A percentile compares a stretch with the other conserved stretches of the same genome.
phyloP scores from a whole-genome alignment of 35 echinoderm and acorn worm genomes.

The Acanthaster planci region DNA sequence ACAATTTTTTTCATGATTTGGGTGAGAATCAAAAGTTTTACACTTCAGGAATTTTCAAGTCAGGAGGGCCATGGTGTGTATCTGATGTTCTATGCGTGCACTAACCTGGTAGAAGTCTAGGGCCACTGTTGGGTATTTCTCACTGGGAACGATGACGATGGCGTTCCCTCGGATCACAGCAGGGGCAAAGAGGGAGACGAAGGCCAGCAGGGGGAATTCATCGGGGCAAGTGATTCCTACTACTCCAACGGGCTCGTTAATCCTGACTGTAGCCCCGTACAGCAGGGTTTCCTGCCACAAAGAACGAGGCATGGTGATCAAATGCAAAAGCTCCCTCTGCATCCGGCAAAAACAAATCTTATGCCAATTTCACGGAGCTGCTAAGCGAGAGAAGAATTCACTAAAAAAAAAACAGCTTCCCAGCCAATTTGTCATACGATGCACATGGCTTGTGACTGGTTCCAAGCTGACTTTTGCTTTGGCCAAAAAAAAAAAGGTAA shows the following conservation, averaged over 20 bases:
- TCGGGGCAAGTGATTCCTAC: constrained; percentile 86
- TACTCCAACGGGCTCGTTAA: constrained; percentile 92
- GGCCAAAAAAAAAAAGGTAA: too few species aligned
- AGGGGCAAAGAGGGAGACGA: constrained; percentile 94
- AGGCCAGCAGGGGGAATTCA: constrained; percentile 73
- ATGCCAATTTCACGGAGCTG: too few species aligned
- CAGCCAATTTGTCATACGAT: too few species aligned
- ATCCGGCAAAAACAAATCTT: too few species aligned
- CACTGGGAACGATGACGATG: constrained; percentile 76
- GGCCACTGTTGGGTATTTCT: constrained; percentile 82
- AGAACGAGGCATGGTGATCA: background rate
- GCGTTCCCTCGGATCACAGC: constrained; percentile 90
- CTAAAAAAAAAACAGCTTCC: too few species aligned
- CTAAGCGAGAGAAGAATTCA: too few species aligned
- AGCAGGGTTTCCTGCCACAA: constrained; percentile 77
- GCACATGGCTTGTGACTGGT: too few species aligned
- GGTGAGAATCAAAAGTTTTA: too few species aligned
- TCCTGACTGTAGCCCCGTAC: constrained; percentile 94
- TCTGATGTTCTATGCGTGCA: background rate
- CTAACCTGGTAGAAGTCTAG: constrained; percentile 93
- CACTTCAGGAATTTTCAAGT: too few species aligned
- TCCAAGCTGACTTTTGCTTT: too few species aligned
- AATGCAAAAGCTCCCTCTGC: too few species aligned
- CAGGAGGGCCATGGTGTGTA: too few species aligned
- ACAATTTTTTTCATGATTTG: background rate